Base-by-base conservation (phyloP, 2,797 vertebrate species). In the Chanos chanos region DNA sequence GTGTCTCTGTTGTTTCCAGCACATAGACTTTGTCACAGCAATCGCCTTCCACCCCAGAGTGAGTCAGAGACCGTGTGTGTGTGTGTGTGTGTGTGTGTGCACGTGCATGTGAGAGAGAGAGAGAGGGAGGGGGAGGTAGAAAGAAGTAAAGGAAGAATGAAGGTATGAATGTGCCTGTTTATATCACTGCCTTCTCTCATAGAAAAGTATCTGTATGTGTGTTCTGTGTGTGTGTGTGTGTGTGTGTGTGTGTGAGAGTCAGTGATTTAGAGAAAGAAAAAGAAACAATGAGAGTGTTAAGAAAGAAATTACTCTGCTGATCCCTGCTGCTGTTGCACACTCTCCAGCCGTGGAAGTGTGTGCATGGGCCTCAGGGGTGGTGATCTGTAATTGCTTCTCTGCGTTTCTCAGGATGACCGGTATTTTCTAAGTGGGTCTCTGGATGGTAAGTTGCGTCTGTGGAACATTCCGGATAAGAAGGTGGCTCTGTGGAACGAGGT, bases 391-490 rank as follows among this genome's bases (percentile, higher is more conserved):
- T 9, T 15, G 15, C 18, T 73, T 47, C 37, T 13, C 12, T 7
- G 40, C 24, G 5, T 8, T 27, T 45, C 7, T 4, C 24, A 98
- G 97, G 97, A 99, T 61, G 97, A 99, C 85, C 81, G 96, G 51
- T 98, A 99, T 83, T 99, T 99, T 75, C 83, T 99, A 73, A 99
- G 96, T 15, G 97, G 97, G 45, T 99, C 97, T 13, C 69, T 99
- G 75, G 97, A 99, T 64, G 96, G 96, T 49, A 98, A 99, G 72
- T 91, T 99, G 9, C 87, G 97, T 13, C 92, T 99, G 54, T 99
- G 96, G 97, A 99, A 99, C 82, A 99, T 99, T 90, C 96, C 97
- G 49, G 97, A 99, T 83, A 99, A 99, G 85, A 99, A 99, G 72
- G 96, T 98, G 68, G 97, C 97, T 0, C 85, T 99, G 66, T 99